These are phyloP conservation scores for Scrobipalpa costella DNA, from an alignment of 2,888 invertebrate species.

Conservation along the genomic window DNA sequence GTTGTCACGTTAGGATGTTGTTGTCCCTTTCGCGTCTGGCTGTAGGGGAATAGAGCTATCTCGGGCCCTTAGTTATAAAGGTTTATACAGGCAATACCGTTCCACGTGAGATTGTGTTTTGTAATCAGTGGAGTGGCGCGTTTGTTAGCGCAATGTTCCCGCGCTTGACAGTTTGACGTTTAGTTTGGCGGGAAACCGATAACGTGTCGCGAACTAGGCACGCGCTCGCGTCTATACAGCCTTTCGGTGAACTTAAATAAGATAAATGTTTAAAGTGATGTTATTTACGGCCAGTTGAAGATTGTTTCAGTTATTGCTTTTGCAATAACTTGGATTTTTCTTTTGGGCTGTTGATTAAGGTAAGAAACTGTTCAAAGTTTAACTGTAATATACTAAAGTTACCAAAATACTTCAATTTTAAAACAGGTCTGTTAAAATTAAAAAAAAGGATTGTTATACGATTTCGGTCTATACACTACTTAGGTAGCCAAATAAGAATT, in stretches of 20 bases:
- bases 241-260: slow-evolving; percentile 50
- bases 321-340: slow-evolving; percentile 75
- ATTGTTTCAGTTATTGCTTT: slow-evolving; percentile 68
- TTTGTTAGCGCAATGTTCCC: slow-evolving; percentile 71
- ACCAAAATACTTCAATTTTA: not conserved
- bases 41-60: slow-evolving; percentile 58
- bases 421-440: no score
- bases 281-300: slow-evolving; percentile 64
- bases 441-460: no score
- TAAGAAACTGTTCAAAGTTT: slow-evolving; percentile 43
- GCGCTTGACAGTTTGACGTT: slow-evolving; percentile 77
- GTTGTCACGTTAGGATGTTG: slow-evolving; percentile 57
- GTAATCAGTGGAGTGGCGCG: slow-evolving; percentile 79
- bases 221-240: slow-evolving; percentile 43
- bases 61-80: slow-evolving; percentile 73
- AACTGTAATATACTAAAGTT: no score
- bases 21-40: slow-evolving; percentile 57
- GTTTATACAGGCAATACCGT: slow-evolving; percentile 60
- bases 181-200: slow-evolving; percentile 72
- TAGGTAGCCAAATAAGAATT: no score
- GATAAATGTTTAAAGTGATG: slow-evolving; percentile 62
- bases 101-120: slow-evolving; percentile 78
- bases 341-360: slow-evolving; percentile 58
- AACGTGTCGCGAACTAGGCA: slow-evolving; percentile 48
- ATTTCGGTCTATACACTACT: no score